A percentile compares a stretch with the other conserved stretches of the same genome.
phyloP scores from a whole-genome alignment of 2,888 invertebrate species.

The Mythimna albipuncta region DNA sequence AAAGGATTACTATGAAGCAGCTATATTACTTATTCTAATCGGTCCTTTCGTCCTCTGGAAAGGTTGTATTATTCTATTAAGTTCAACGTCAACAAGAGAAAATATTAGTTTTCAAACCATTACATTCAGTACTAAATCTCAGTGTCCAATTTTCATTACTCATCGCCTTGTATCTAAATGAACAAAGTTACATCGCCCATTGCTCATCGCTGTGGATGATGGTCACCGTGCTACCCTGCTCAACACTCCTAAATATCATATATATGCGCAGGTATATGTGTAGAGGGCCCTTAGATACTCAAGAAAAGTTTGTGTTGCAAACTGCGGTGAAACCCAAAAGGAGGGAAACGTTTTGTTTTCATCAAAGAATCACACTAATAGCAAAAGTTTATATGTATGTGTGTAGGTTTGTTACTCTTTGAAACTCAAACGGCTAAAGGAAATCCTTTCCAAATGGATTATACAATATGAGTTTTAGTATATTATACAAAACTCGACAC shows the following conservation, averaged over 20 bases:
- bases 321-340: background rate
- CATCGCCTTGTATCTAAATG: constrained; percentile 31
- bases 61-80: too few species aligned
- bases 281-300: background rate
- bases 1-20: too few species aligned
- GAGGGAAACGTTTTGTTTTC: background rate
- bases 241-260: constrained; percentile 20
- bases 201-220: constrained; percentile 17
- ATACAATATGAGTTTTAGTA: too few species aligned
- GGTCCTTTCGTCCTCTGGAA: background rate
- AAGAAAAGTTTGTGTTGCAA: background rate
- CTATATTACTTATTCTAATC: too few species aligned
- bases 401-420: too few species aligned
- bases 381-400: too few species aligned
- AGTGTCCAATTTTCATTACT: constrained; percentile 16
- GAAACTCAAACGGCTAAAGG: too few species aligned
- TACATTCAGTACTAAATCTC: constrained; percentile 6
- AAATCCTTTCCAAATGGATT: too few species aligned
- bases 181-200: constrained; percentile 39
- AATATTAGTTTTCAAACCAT: background rate
- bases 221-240: constrained; percentile 10
- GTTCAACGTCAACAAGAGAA: background rate
- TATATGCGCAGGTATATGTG: background rate
- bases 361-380: too few species aligned
- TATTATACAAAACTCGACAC: too few species aligned